Evolutionary conservation across 1,140 invertebrate species (phyloP), one percentile per base, ranked within the genome.

Genomic region (Calephelis nemesis): DNA sequence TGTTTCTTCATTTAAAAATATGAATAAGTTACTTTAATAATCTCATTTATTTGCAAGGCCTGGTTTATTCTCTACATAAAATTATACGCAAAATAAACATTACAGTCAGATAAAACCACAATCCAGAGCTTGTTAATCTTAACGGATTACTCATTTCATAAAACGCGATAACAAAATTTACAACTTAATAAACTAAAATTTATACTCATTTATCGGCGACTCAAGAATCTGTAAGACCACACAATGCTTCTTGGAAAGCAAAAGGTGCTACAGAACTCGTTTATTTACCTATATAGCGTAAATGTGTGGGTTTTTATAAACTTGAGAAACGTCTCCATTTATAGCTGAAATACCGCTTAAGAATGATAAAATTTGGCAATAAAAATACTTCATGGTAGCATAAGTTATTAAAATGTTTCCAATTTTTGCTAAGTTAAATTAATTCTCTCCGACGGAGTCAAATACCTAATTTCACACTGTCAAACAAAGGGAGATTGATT

Each of bases 161-260:
- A 58, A 58, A 58, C 30, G 30, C 54, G 54, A 58, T 58, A 58
- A 58, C 54, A 58, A 58, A 58, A 39, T 58, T 58, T 39, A 58
- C 54, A 58, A 58, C 54, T 58, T 58, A 58, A 58, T 58, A 58
- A 58, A 58, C 15, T 58, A 39, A 58, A 58, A 58, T 58, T 58
- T 58, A 58, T 58, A 39, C 11, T 19, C 54, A 12, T 39, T 58
- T 40, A 58, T 58, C 30, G 30, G 30, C 39, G 54, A 39, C 10
- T 39, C 9, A 58, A 40, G 54, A 60, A 39, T 60, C 10, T 60
- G 54, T 40, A 40, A n/a, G 58, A n/a, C 58, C 58, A 40, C 58
- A 60, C 58, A 40, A 5, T 60, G 58, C 30, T 60, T 60, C 30
- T 60, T 12, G 30, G 58, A 40, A 60, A 40, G n/a, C 58, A 60